Base-by-base conservation (phyloP, 2,888 invertebrate species). In the Macrophya alboannulata region DNA sequence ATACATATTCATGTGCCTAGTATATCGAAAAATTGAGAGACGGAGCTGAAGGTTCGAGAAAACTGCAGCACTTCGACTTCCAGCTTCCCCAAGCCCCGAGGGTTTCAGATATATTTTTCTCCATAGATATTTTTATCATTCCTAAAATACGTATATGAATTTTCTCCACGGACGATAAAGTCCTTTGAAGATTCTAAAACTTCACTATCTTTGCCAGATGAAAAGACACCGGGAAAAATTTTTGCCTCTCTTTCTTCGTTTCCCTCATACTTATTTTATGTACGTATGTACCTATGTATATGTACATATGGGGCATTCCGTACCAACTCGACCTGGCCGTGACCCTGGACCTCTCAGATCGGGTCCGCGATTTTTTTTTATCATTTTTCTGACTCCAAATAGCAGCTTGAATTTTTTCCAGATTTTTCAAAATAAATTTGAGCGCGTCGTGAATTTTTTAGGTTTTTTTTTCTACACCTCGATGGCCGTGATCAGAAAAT, bases 171-270 rank as follows among this genome's bases (percentile, higher is more conserved):
- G 59, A 81, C 40, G 62, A 62, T 59, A 81, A 81, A 81, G 43
- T 43, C 31, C 62, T 77, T 40, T 81, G 40, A 81, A 81, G 21
- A 59, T 40, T 62, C 21, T 51, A 21, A 25, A 15, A 55, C 5
- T 77, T 77, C 17, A 72, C 72, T 77, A 48, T 77, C 48, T 77
- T 17, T 77, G 37, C 51, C 77, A 51, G 77, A 77, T 77, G 77
- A 77, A 77, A 51, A 31, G 48, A 77, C 77, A 51, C 48, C 31
- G n/a, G 77, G 4, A n/a, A 77, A 51, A 77, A n/a, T n/a, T n/a
- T 17, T 43, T 8, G 4, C 72, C 10, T 43, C 21, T 21, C 62
- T 72, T 2, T 21, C 21, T 72, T 37, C 37, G 4, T 48, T 15
- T 15, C 17, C 51, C 51, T 17, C 51, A 17, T 51, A 17, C 51